Evolutionary conservation across 2,797 vertebrate genomes (phyloP).

Genomic region (Cygnus olor): DNA sequence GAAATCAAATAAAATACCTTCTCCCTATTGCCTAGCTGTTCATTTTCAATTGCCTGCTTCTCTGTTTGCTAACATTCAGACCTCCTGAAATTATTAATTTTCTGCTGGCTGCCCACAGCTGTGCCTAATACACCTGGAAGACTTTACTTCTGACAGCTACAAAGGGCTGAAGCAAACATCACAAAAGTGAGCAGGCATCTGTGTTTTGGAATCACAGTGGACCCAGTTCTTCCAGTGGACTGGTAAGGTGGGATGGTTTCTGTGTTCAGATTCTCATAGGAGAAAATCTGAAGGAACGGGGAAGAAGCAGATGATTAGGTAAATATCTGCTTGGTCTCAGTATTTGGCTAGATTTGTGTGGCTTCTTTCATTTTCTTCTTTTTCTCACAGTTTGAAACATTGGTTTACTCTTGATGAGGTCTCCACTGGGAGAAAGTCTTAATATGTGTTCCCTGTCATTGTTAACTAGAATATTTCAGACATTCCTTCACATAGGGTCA

Average conservation of each 20-base stretch:
- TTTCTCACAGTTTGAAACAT: not conserved
- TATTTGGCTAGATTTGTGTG: not conserved
- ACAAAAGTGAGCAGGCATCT: not conserved
- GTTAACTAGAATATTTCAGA: not conserved
- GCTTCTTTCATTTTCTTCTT: not conserved
- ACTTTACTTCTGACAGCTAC: not conserved
- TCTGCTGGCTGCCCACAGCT: not conserved
- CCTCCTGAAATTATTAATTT: not conserved
- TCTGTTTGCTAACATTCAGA: not conserved
- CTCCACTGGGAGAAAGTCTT: not conserved
- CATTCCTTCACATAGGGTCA: not conserved
- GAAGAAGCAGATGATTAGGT: not conserved
- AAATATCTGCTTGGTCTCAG: not conserved
- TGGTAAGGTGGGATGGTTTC: not conserved
- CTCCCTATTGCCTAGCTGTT: not conserved
- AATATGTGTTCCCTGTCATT: not conserved
- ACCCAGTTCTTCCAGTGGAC: not conserved
- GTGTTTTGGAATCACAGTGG: not conserved
- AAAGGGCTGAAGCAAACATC: not conserved
- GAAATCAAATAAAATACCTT: not conserved
- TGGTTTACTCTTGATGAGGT: not conserved
- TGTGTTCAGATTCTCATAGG: not conserved
- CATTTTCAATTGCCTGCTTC: not conserved
- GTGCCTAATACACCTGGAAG: not conserved
- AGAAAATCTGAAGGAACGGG: not conserved